A percentile compares a stretch with the other conserved stretches of the same genome.
These are phyloP conservation scores for Tauraco hartlaubi DNA, from an alignment of 2,797 vertebrate species.

Conservation along the genomic window DNA sequence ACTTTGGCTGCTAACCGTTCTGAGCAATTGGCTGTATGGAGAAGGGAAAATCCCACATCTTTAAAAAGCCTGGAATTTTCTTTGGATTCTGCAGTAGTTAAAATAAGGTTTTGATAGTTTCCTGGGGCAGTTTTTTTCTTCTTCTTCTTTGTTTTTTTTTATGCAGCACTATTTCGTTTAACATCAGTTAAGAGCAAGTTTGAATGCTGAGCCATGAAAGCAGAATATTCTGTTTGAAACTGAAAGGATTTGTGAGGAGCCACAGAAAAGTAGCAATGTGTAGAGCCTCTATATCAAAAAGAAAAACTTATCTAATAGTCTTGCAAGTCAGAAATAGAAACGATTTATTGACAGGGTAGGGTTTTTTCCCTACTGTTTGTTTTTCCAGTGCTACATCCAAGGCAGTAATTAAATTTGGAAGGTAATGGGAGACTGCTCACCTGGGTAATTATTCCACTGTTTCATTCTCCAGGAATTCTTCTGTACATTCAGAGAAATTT, in stretches of 20 bases:
- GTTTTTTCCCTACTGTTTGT: neutral
- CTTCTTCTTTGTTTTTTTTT: neutral
- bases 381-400: slow-evolving; percentile 7
- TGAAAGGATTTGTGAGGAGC: neutral
- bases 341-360: neutral
- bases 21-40: neutral
- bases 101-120: neutral
- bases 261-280: neutral
- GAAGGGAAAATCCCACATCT: neutral
- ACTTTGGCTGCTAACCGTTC: neutral
- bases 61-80: neutral
- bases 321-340: neutral
- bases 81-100: neutral
- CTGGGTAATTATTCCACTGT: slow-evolving; percentile 1
- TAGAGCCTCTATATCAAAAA: neutral
- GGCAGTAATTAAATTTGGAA: slow-evolving; percentile 14
- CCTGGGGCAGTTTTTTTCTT: neutral
- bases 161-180: neutral
- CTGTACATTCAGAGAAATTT: neutral
- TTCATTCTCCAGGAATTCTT: slow-evolving; percentile 27
- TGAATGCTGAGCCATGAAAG: neutral
- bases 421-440: neutral
- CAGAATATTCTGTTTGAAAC: slow-evolving; percentile 8
- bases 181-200: neutral
- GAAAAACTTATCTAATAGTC: neutral